These are phyloP conservation scores for Megamerina dolium DNA, from an alignment of 2,888 invertebrate species.

Conservation along the genomic window DNA sequence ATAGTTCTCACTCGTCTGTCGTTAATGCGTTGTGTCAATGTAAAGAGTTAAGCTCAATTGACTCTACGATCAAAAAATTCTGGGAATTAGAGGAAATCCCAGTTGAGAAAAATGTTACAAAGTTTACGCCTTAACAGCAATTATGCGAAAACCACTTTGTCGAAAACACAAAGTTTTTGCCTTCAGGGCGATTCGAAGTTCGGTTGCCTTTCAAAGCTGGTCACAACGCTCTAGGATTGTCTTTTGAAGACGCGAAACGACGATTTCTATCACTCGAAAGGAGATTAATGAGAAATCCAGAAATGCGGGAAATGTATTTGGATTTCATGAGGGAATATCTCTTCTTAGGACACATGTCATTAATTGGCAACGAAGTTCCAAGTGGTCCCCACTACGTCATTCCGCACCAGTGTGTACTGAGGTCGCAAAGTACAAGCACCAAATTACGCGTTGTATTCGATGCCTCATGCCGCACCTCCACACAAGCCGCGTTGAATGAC, in stretches of 20 bases:
- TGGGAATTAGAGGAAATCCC: slow-evolving; percentile 12
- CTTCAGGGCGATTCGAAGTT: slow-evolving; percentile 15
- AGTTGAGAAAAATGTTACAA: neutral
- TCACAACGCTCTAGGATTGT: slow-evolving; percentile 10
- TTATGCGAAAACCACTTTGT: slow-evolving; percentile 8
- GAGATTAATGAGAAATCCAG: slow-evolving; percentile 9
- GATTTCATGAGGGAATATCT: slow-evolving; percentile 16
- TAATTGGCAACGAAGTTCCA: slow-evolving; percentile 3
- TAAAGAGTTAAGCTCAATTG: neutral
- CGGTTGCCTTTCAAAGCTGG: slow-evolving; percentile 9
- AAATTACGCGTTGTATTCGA: too few relatives aligned
- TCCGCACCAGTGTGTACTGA: too few relatives aligned
- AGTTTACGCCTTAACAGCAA: slow-evolving; percentile 6
- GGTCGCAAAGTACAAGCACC: too few relatives aligned
- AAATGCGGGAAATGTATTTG: slow-evolving; percentile 9
- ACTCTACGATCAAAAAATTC: slow-evolving; percentile 6
- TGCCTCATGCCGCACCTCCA: too few relatives aligned
- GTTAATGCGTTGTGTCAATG: neutral
- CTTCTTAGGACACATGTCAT: slow-evolving; percentile 12
- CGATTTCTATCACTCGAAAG: too few relatives aligned
- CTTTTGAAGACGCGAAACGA: slow-evolving; percentile 14
- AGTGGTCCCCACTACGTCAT: slow-evolving; percentile 9
- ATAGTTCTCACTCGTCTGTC: too few relatives aligned
- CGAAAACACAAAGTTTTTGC: too few relatives aligned
- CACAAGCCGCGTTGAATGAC: slow-evolving; percentile 9